Evolutionary conservation across 2,113 vertebrate species (phyloP), one percentile per base, ranked within the genome.

Genomic region (Seriola quinqueradiata): DNA sequence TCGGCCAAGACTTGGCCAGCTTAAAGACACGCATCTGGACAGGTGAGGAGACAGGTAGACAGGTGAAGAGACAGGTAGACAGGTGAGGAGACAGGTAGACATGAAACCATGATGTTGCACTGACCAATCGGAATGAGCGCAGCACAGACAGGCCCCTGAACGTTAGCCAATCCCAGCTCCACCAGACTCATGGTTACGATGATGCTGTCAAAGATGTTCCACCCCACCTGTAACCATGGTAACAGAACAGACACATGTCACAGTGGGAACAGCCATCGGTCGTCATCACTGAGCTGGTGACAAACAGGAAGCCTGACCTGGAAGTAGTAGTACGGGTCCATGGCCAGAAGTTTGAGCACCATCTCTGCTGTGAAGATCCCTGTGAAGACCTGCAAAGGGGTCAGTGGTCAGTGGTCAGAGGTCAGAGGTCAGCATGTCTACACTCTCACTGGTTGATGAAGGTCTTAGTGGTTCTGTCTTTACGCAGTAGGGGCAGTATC

Each of bases 161-260:
- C 97, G 0, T 97, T 89, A 40, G 97, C 96, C 92, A 99, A 77
- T 38, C 97, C 97, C 81, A 99, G 93, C 89, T 99, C 98, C 80
- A 99, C 97, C 87, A 99, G 94, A 90, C 97, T 99, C 90, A 99
- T 95, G 21, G 96, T 97, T 88, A 99, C 97, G 0, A 99, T 99
- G 90, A 99, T 95, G 75, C 97, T 98, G 93, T 99, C 98, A 0
- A 99, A 99, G 84, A 99, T 96, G 82, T 99, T 99, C 98, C 98
- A 99, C 60, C 98, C 97, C 61, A 96, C 96, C 94, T 99, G 96
- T 7, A 80, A 70, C 8, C 77, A 87, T 46, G 32, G 58, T 1
- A 71, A 86, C 40, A 79, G 17, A 25, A 32, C 3, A 40, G 34
- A 54, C 5, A 70, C 0, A 5, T 17, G 14, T 83, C 54, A 82